Evolutionary conservation across 2,113 vertebrate species (phyloP).

Genomic region (Eubucco bourcierii): DNA sequence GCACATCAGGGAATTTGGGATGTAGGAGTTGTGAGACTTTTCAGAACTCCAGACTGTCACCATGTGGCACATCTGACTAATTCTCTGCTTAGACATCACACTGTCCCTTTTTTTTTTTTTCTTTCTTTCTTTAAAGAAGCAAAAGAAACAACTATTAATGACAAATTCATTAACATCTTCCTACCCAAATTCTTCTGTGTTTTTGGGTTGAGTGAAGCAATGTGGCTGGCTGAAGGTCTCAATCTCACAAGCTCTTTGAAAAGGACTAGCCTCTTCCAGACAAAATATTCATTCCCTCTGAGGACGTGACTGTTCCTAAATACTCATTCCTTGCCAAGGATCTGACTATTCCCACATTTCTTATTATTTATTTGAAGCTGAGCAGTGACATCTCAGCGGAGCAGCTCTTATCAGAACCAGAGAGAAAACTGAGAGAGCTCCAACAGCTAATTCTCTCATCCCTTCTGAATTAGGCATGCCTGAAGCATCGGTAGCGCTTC

Average conservation of each 20-base stretch:
- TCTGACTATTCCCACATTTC: not conserved
- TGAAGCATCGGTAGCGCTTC: not conserved
- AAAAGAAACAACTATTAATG: not conserved
- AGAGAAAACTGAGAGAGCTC: not conserved
- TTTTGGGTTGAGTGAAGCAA: not conserved
- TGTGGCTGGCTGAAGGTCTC: not conserved
- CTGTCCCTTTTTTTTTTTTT: too few relatives aligned
- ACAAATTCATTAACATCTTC: not conserved
- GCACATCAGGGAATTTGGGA: fast-evolving
- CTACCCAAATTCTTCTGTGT: not conserved
- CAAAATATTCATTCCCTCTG: not conserved
- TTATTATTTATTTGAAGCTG: not conserved
- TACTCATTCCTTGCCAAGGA: not conserved
- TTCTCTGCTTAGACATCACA: not conserved
- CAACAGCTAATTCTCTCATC: not conserved
- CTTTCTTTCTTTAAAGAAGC: not conserved
- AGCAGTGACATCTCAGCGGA: not conserved
- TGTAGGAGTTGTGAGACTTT: not conserved
- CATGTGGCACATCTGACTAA: not conserved
- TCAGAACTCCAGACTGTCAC: not conserved
- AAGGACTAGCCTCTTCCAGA: not conserved
- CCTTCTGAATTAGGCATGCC: not conserved
- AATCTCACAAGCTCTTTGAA: not conserved
- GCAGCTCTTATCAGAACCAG: not conserved
- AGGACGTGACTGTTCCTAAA: not conserved